Evolutionary conservation across 1,140 invertebrate genomes (phyloP).

Genomic region (Leptinotarsa lineolata): DNA sequence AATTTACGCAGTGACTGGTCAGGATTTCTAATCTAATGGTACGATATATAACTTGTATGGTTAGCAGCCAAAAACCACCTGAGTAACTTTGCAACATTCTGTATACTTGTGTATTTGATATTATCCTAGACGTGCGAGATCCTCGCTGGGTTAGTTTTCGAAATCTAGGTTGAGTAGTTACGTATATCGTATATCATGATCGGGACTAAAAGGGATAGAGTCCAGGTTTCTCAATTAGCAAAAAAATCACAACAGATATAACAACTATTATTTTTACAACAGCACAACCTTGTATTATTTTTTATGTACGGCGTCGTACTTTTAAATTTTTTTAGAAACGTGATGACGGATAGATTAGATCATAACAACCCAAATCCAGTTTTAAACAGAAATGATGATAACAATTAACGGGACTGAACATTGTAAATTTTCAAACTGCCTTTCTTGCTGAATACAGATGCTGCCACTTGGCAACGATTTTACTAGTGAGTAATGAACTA

Average conservation of each 20-base stretch:
- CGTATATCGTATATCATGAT: constrained; percentile 54
- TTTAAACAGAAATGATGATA: no score
- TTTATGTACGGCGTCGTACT: constrained; percentile 45
- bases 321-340: constrained; percentile 46
- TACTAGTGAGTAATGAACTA: no score
- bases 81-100: constrained; percentile 53
- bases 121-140: constrained; percentile 41
- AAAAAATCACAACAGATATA: constrained; percentile 55
- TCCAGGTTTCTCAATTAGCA: constrained; percentile 48
- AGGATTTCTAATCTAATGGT: constrained; percentile 29
- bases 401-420: no score
- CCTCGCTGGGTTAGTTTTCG: constrained; percentile 34
- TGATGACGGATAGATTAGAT: constrained; percentile 27
- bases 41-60: constrained; percentile 25
- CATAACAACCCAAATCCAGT: no score
- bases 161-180: constrained; percentile 52
- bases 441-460: no score
- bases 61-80: constrained; percentile 49
- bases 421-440: no score
- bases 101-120: constrained; percentile 55
- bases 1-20: constrained; percentile 2
- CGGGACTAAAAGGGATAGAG: constrained; percentile 41
- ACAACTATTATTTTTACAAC: constrained; percentile 53
- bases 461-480: no score
- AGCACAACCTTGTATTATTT: constrained; percentile 54